Evolutionary conservation across 2,113 vertebrate genomes (phyloP).

Genomic region (Chloebia gouldiae): DNA sequence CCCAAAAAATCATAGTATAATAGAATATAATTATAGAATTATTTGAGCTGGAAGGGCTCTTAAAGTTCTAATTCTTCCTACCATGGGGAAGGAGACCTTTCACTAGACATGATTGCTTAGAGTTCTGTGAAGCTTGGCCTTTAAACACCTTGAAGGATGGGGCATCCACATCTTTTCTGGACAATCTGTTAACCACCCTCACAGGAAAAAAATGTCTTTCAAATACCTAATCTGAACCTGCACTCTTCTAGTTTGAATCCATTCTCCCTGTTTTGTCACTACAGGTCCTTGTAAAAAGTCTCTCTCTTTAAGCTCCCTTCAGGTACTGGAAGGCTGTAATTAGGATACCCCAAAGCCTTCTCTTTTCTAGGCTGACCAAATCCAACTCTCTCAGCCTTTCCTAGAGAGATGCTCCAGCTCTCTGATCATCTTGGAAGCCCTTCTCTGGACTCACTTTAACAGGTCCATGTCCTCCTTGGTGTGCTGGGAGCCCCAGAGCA

Average conservation of each 20-base stretch:
- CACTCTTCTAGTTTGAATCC: not conserved
- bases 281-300: not conserved
- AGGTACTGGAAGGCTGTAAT: not conserved
- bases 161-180: not conserved
- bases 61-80: not conserved
- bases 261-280: not conserved
- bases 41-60: not conserved
- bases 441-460: not conserved
- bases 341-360: not conserved
- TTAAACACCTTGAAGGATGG: not conserved
- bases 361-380: not conserved
- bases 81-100: not conserved
- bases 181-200: not conserved
- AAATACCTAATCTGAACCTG: not conserved
- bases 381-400: not conserved
- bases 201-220: not conserved
- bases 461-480: not conserved
- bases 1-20: not conserved
- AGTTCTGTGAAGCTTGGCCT: not conserved
- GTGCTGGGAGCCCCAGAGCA: too few relatives aligned
- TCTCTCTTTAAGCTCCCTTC: not conserved
- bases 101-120: not conserved
- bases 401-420: not conserved
- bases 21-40: not conserved
- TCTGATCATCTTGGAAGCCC: not conserved